Percentiles rank a stretch among this genome's conserved stretches.
Evolutionary conservation across 37 sponge, comb jelly and placozoan species (phyloP).

Genomic region (Petrosia ficiformis): DNA sequence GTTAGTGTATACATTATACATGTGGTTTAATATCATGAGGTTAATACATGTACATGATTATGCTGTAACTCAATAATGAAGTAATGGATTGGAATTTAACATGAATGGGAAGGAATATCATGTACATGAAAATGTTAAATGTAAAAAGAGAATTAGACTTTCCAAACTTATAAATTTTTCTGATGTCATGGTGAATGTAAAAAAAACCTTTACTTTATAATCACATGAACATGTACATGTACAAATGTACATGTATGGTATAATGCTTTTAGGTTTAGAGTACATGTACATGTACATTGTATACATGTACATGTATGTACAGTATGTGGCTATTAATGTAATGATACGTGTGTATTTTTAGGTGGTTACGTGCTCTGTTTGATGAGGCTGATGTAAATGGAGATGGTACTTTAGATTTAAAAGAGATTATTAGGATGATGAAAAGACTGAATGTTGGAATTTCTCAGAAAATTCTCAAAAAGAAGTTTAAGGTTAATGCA

Average conservation of each 20-base stretch:
- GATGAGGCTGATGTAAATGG: constrained; percentile 54
- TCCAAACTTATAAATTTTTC: background rate
- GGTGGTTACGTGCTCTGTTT: constrained; percentile 61
- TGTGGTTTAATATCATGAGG: no score
- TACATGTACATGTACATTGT: no score
- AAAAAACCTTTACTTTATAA: background rate
- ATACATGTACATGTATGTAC: background rate
- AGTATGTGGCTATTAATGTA: background rate
- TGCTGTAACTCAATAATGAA: no score
- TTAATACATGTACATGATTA: no score
- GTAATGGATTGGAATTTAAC: no score
- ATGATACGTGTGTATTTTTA: background rate
- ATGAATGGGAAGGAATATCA: no score
- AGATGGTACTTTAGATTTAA: constrained; percentile 40
- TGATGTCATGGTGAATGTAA: background rate
- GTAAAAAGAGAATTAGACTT: no score
- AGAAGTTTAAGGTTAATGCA: constrained; percentile 38
- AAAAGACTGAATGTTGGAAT: constrained; percentile 54
- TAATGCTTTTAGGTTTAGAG: no score
- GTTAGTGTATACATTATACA: no score
- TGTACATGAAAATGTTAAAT: no score
- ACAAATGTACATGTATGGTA: no score
- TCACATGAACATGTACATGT: no score
- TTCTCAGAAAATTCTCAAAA: constrained; percentile 38
- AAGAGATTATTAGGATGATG: constrained; percentile 48